A percentile compares a stretch with the other conserved stretches of the same genome.
Conservation (phyloP, 2,888 invertebrate species). For the Tupiocoris notatus region DNA sequence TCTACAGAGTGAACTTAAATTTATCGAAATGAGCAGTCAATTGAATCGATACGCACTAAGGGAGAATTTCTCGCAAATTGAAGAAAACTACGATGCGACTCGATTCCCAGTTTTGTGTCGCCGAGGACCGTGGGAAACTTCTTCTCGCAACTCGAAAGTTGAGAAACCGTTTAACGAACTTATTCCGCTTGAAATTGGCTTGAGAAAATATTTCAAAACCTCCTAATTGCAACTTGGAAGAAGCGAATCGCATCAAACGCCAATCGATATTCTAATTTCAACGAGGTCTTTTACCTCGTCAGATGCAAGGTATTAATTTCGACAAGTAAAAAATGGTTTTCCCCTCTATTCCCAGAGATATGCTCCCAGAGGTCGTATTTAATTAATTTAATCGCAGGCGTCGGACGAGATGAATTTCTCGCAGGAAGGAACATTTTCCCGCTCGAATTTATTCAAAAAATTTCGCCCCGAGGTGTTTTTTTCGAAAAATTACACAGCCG, state of each 20-base stretch:
- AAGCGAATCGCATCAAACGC: slow-evolving; percentile 5
- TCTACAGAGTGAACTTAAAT: too few relatives aligned
- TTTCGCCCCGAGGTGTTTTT: too few relatives aligned
- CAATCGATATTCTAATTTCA: slow-evolving; percentile 4
- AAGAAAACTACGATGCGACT: neutral
- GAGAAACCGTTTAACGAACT: neutral
- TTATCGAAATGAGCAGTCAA: too few relatives aligned
- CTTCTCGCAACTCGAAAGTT: neutral
- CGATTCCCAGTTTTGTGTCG: neutral
- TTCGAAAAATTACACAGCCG: too few relatives aligned
- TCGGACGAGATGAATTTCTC: too few relatives aligned
- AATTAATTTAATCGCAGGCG: neutral
- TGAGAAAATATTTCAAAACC: slow-evolving; percentile 13
- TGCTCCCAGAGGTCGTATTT: neutral
- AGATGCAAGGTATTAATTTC: neutral
- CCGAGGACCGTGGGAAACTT: neutral
- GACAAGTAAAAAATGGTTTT: neutral
- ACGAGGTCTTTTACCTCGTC: neutral
- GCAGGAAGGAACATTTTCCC: too few relatives aligned
- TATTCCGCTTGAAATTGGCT: slow-evolving; percentile 5
- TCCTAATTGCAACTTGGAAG: slow-evolving; percentile 5
- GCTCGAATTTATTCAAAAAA: too few relatives aligned
- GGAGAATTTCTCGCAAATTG: neutral
- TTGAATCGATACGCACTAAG: too few relatives aligned
- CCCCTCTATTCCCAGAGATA: neutral